Percentiles rank a stretch among this genome's conserved stretches.
phyloP scores from a whole-genome alignment of 2,888 invertebrate genomes.

The Pyrgus malvae region DNA sequence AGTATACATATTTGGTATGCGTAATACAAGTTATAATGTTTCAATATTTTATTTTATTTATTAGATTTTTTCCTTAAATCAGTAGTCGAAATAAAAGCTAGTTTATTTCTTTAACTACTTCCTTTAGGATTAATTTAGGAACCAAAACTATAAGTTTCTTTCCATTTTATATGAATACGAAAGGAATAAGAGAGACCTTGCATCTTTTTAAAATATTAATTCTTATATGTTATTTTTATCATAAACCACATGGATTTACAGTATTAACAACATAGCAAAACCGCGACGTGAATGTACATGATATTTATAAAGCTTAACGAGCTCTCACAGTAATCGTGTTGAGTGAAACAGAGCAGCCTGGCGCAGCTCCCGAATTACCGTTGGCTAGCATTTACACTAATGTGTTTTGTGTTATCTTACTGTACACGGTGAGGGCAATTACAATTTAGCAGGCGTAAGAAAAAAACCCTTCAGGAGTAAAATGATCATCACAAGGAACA shows the following conservation, averaged over 20 bases:
- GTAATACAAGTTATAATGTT: too few relatives aligned
- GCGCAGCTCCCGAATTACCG: constrained; percentile 42
- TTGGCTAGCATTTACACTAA: constrained; percentile 42
- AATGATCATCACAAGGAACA: not conserved
- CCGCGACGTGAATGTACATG: constrained; percentile 28
- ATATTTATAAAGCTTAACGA: constrained; percentile 40
- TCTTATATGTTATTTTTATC: constrained; percentile 10
- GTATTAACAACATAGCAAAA: constrained; percentile 16
- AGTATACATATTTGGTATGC: too few relatives aligned
- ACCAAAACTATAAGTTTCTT: too few relatives aligned
- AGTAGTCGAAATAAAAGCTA: not conserved
- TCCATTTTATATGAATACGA: too few relatives aligned
- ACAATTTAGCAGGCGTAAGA: constrained; percentile 27
- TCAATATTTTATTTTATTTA: too few relatives aligned
- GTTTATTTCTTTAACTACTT: not conserved
- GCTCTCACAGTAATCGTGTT: constrained; percentile 45
- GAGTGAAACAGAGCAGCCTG: constrained; percentile 43
- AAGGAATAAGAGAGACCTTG: not conserved
- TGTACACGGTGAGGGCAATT: constrained; percentile 37
- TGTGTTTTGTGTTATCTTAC: constrained; percentile 40
- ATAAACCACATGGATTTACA: not conserved
- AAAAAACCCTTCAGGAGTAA: not conserved
- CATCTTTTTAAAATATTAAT: not conserved
- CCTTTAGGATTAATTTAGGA: too few relatives aligned
- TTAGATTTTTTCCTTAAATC: too few relatives aligned